phyloP scores from a whole-genome alignment of 1,140 invertebrate genomes.

The Octopus bimaculoides region DNA sequence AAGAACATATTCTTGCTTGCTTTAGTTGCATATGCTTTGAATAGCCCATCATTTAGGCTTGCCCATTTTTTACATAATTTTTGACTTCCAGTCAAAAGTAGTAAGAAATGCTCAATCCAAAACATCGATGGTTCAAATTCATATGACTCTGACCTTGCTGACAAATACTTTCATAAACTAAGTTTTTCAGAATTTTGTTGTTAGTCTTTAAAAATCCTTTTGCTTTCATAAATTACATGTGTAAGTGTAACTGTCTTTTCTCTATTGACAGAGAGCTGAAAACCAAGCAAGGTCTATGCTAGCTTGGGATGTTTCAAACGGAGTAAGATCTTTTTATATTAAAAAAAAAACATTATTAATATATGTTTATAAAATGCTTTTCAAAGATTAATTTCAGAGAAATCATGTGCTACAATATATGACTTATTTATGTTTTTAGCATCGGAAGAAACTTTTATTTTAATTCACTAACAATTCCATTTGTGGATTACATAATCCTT shows the following conservation, averaged over 20 bases:
- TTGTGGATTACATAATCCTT: background rate
- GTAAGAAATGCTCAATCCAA: too few species aligned
- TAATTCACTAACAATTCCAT: background rate
- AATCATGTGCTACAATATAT: background rate
- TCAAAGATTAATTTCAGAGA: background rate
- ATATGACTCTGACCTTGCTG: too few species aligned
- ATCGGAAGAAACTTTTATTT: background rate
- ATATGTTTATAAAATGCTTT: background rate
- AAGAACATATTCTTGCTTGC: too few species aligned
- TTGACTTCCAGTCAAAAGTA: too few species aligned
- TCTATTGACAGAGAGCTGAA: slow-evolving; percentile 56
- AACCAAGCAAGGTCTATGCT: slow-evolving; percentile 61
- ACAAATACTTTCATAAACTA: too few species aligned
- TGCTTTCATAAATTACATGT: too few species aligned
- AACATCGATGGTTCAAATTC: too few species aligned
- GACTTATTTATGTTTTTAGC: background rate
- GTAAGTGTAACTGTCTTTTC: background rate
- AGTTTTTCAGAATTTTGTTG: too few species aligned
- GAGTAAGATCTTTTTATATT: slow-evolving; percentile 54
- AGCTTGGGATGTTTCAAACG: slow-evolving; percentile 71
- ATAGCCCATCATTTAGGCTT: too few species aligned
- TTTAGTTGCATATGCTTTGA: too few species aligned
- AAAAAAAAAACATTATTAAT: background rate
- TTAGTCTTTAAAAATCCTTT: too few species aligned
- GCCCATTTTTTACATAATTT: too few species aligned